Base-by-base conservation (phyloP, 1,140 invertebrate genomes). In the Drosophila tropicalis region DNA sequence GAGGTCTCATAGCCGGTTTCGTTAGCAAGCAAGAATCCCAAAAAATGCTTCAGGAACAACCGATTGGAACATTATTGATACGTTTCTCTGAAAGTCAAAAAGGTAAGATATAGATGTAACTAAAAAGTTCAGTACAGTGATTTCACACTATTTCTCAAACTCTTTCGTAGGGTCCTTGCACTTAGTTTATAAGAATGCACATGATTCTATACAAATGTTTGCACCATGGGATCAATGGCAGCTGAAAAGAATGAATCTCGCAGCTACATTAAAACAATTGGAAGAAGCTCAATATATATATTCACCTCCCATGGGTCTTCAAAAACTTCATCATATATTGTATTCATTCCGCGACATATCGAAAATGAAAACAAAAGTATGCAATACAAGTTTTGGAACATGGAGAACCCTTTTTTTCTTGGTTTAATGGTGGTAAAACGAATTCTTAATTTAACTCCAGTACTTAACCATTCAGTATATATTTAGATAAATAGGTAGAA, bases 81-180 rank as follows among this genome's bases (percentile, higher is more conserved):
- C 44, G 44, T 22, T 51, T 51, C 9, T 51, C 44, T 3, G 44
- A 51, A 51, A 51, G 44, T 22, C 44, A n/a, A 51, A 51, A 19
- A 3, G 44, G 44, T 51, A 51, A 51, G 44, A 22, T 22, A 4
- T 5, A 12, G 5, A 22, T n/a, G 0, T 12, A n/a, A 47, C 0
- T 1, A 51, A 19, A 47, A 17, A 10, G 15, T 12, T 12, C 12
- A 22, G 6, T 10, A 22, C 22, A 10, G 9, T 12, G 12, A 13
- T 39, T 12, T 36, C 1, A 51, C 10, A 19, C 44, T 0, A 0
- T 51, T 17, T 51, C 15, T 19, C 9, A 19, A 0, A 47, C 5
- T 47, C 3, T 4, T 22, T 22, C 4, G 9, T 22, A 51, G 44
- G 17, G 4, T 51, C 44, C 7, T 7, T 47, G 17, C 44, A 47